Conservation (phyloP, 2,888 invertebrate genomes). For the Pseudanteris insignis region DNA sequence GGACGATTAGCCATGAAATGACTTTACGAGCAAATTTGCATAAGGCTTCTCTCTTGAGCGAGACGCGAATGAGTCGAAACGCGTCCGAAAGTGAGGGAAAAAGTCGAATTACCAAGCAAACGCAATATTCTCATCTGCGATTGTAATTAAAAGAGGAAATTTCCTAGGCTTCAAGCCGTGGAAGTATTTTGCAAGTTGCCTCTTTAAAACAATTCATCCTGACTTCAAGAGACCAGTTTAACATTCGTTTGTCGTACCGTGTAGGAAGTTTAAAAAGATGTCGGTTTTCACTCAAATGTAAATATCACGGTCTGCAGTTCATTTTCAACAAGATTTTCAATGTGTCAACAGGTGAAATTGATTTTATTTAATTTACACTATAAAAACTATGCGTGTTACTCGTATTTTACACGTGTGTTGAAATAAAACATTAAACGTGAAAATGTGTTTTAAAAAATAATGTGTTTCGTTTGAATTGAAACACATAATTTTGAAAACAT, state of each 20-base stretch:
- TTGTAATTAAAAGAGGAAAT: constrained; percentile 40
- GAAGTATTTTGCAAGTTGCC: constrained; percentile 19
- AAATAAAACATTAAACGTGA: too few relatives aligned
- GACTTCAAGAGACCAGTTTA: background rate
- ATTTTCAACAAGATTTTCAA: too few relatives aligned
- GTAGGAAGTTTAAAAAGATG: too few relatives aligned
- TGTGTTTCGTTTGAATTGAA: too few relatives aligned
- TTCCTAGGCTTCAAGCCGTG: constrained; percentile 2
- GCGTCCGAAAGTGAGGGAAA: constrained; percentile 30
- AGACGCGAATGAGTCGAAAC: constrained; percentile 34
- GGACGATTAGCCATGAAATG: constrained; percentile 46
- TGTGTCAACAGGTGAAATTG: too few relatives aligned
- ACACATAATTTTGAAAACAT: too few relatives aligned
- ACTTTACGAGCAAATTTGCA: constrained; percentile 47
- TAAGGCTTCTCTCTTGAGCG: constrained; percentile 34
- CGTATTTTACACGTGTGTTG: too few relatives aligned
- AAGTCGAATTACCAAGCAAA: constrained; percentile 26
- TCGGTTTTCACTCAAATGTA: too few relatives aligned
- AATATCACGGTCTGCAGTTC: too few relatives aligned
- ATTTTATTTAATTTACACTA: too few relatives aligned
- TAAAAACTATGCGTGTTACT: too few relatives aligned
- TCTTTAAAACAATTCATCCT: constrained; percentile 16
- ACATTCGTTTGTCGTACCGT: background rate
- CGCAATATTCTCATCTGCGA: constrained; percentile 24
- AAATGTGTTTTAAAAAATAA: too few relatives aligned